phyloP scores from a whole-genome alignment of 2,888 invertebrate genomes.

The Scaeva pyrastri region DNA sequence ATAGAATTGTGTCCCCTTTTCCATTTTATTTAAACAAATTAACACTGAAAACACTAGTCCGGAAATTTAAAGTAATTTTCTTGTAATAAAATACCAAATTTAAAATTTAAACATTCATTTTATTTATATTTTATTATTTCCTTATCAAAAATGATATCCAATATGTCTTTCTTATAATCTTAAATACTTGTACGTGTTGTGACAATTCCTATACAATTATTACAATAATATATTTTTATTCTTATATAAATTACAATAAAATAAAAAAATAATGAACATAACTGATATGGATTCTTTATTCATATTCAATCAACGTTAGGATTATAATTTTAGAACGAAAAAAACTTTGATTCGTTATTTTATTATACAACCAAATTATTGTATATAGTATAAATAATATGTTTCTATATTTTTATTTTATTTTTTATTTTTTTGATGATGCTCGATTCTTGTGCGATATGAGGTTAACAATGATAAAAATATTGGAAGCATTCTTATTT shows the following conservation, averaged over 20 bases:
- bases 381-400: not conserved
- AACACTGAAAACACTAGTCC: too few species aligned
- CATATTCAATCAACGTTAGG: constrained; percentile 52
- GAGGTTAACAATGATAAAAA: constrained; percentile 65
- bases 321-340: constrained; percentile 11
- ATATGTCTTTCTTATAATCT: constrained; percentile 32
- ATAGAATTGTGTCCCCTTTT: too few species aligned
- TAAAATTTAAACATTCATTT: constrained; percentile 55
- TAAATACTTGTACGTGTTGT: constrained; percentile 63
- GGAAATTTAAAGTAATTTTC: not conserved
- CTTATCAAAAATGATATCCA: constrained; percentile 70
- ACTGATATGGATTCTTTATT: constrained; percentile 61
- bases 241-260: constrained; percentile 16
- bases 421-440: constrained; percentile 35
- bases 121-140: constrained; percentile 54
- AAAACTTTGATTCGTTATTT: constrained; percentile 16
- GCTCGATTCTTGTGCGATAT: constrained; percentile 61
- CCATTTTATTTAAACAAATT: too few species aligned
- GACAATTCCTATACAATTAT: constrained; percentile 56
- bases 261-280: not conserved
- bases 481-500: constrained; percentile 64
- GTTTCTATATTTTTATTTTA: constrained; percentile 13
- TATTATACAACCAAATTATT: constrained; percentile 13
- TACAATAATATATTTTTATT: not conserved
- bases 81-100: not conserved